phyloP scores from a whole-genome alignment of 2,113 vertebrate species.

The Rissa tridactyla region DNA sequence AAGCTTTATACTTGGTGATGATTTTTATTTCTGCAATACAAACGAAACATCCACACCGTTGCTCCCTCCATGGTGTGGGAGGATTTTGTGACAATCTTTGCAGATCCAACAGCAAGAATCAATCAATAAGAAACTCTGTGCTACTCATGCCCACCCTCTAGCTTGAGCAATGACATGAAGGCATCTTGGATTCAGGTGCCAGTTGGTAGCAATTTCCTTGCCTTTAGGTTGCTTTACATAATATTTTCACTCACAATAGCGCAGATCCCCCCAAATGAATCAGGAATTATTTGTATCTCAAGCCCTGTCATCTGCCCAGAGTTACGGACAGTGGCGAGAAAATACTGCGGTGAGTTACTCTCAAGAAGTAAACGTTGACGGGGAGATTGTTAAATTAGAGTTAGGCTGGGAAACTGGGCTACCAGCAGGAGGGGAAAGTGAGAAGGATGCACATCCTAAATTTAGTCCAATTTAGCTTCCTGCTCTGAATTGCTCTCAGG shows the following conservation, averaged over 20 bases:
- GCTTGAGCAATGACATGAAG: background rate
- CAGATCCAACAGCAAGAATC: background rate
- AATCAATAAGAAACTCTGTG: background rate
- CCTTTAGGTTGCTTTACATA: background rate
- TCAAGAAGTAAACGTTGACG: background rate
- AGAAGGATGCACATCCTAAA: background rate
- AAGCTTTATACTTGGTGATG: background rate
- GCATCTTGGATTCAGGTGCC: background rate
- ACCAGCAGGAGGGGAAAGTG: background rate
- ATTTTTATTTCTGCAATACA: background rate
- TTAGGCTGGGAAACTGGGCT: background rate
- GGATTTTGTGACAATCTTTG: background rate
- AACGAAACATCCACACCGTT: background rate
- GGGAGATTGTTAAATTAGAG: background rate
- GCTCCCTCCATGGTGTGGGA: background rate
- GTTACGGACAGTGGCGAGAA: background rate
- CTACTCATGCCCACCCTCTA: background rate
- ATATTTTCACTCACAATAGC: background rate
- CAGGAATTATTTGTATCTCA: background rate
- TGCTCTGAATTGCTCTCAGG: background rate
- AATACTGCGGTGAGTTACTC: background rate
- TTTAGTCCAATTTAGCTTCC: background rate
- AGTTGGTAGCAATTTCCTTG: background rate
- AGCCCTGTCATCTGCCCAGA: background rate
- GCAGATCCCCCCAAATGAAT: background rate